Evolutionary conservation across 2,797 vertebrate species (phyloP), one percentile per base, ranked within the genome.

Genomic region (Miichthys miiuy): DNA sequence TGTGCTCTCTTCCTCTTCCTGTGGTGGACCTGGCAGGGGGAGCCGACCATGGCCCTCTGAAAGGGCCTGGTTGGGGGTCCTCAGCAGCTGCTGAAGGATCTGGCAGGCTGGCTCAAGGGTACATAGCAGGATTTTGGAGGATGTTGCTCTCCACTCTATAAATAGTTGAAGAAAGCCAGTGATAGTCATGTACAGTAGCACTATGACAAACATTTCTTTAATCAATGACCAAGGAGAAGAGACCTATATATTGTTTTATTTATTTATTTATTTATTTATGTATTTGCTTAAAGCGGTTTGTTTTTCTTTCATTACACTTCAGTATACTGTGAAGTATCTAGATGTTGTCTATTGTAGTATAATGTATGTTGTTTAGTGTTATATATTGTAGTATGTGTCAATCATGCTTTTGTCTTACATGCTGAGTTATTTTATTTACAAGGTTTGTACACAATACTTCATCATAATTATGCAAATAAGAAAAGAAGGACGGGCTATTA

Each of bases 1-100:
- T 48, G 68, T 52, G 57, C 60, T 55, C 21, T 46, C 50, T 55
- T 25, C 56, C 52, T 73, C 41, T 44, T 61, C 58, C 62, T 66
- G 17, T 51, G 67, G 1, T 55, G 13, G 21, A n/a, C 10, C 38
- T 57, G 38, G 71, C 55, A 18, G 55, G 13, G 20, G 64, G 63
- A 51, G 14, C 47, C 41, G 7, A 23, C 56, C 55, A 66, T 44
- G 34, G 52, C 27, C 30, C 48, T 41, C 47, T 58, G 60, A 69
- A 58, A 57, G 30, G 34, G 21, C 30, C 66, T 55, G 48, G 54
- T n/a, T 18, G 62, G 56, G 51, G 61, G 25, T 72, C 42, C 17
- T 70, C 18, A 68, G 13, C 73, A 81, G 25, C 38, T 57, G 55
- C 38, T 48, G 42, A 7, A 17, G 44, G 42, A 42, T 17, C 60